Percentiles rank a stretch among this genome's conserved stretches.
phyloP scores from a whole-genome alignment of 64 coral and sea anemone genomes.

The Pachyseris speciosa region DNA sequence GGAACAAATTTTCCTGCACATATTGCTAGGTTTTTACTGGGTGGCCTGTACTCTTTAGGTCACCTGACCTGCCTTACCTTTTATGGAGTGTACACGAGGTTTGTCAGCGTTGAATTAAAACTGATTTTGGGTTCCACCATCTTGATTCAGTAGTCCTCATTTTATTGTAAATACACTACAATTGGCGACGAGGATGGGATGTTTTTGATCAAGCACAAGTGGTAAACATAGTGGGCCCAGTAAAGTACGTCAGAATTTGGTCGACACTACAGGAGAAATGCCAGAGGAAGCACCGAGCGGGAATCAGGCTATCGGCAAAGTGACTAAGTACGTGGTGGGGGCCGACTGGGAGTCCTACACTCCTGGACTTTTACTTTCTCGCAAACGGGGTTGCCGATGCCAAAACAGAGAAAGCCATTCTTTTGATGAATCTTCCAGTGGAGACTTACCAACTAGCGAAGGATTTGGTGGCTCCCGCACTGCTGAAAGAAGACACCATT shows the following conservation, averaged over 20 bases:
- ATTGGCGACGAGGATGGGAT: not conserved
- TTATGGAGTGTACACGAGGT: not conserved
- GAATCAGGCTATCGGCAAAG: not conserved
- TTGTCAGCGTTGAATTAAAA: not conserved
- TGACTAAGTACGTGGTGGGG: constrained; percentile 21
- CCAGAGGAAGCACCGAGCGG: not conserved
- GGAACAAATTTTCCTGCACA: no score
- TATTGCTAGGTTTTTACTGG: no score
- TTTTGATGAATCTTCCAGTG: no score
- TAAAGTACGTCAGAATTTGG: not conserved
- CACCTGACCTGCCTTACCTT: not conserved
- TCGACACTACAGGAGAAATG: not conserved
- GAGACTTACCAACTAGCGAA: constrained; percentile 54
- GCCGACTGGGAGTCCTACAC: no score
- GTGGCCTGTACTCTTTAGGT: no score
- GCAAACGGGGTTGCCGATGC: no score
- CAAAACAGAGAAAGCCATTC: no score
- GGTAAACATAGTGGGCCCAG: not conserved
- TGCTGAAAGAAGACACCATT: not conserved
- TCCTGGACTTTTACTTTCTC: no score
- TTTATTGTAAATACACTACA: not conserved
- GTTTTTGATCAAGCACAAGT: not conserved
- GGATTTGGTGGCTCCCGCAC: constrained; percentile 24
- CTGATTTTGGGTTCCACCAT: not conserved
- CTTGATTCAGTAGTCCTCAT: not conserved